These are phyloP conservation scores for Cyprinodon variegatus DNA, from an alignment of 2,113 vertebrate species.

Conservation along the genomic window DNA sequence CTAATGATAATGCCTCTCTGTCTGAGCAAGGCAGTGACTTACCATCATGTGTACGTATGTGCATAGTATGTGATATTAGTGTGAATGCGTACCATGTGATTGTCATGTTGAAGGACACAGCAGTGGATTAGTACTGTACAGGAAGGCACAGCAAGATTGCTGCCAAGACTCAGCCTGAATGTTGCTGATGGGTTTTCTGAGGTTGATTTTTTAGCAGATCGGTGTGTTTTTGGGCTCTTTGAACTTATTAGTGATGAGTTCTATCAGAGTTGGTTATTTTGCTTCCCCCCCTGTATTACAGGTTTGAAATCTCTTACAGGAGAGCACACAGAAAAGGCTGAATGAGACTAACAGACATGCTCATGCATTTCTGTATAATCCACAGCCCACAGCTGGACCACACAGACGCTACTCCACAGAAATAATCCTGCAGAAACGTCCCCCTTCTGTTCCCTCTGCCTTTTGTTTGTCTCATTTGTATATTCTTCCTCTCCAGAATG, in stretches of 20 bases:
- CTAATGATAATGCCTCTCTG: conserved; percentile 33
- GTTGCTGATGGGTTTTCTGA: conserved; percentile 33
- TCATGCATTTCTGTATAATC: conserved; percentile 65
- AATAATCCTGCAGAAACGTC: conserved; percentile 70
- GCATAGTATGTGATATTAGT: conserved; percentile 33
- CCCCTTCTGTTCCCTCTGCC: conserved; percentile 24
- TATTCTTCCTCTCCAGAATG: conserved; percentile 8
- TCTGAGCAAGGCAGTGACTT: conserved; percentile 54
- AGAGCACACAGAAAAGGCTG: conserved; percentile 36
- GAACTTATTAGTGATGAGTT: not conserved
- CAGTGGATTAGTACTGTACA: conserved; percentile 66
- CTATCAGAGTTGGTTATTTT: conserved; percentile 10
- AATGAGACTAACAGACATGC: conserved; percentile 36
- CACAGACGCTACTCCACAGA: conserved; percentile 52
- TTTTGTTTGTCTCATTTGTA: conserved; percentile 27
- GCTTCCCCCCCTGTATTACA: conserved; percentile 12
- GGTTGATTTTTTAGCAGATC: conserved; percentile 15
- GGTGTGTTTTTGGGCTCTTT: conserved; percentile 3
- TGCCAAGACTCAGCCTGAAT: conserved; percentile 53
- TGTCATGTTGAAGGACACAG: conserved; percentile 62
- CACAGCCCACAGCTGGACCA: conserved; percentile 69
- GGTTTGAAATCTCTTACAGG: conserved; percentile 21
- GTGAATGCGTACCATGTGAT: conserved; percentile 56
- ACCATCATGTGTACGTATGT: conserved; percentile 38
- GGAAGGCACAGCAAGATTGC: conserved; percentile 51